phyloP scores from a whole-genome alignment of 2,888 invertebrate species.

The Caenorhabditis sinica region DNA sequence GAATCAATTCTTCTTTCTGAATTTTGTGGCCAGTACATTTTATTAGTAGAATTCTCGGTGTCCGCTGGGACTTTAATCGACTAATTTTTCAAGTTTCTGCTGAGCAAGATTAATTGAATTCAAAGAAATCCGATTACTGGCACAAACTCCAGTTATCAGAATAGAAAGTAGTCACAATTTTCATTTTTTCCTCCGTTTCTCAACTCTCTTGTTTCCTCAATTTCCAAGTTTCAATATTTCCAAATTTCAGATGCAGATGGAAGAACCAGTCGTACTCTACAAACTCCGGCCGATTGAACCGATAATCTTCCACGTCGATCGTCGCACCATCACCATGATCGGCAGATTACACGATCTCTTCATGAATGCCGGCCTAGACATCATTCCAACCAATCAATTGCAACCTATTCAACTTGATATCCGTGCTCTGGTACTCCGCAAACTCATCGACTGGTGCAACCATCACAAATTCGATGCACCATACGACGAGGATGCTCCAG shows the following conservation, averaged over 20 bases:
- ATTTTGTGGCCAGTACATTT: not conserved
- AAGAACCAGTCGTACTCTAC: constrained; percentile 35
- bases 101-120: no score
- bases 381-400: not conserved
- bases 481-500: not conserved
- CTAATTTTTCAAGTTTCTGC: no score
- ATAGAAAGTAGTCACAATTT: no score
- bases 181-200: not conserved
- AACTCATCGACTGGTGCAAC: constrained; percentile 48
- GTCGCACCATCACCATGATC: constrained; percentile 37
- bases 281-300: constrained; percentile 20
- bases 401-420: constrained; percentile 13
- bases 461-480: constrained; percentile 48
- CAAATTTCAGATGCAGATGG: constrained; percentile 26
- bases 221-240: not conserved
- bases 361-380: constrained; percentile 21
- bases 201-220: not conserved
- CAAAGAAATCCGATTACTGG: no score
- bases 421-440: constrained; percentile 8
- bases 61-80: no score
- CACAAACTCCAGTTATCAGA: not conserved
- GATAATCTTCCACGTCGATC: constrained; percentile 15
- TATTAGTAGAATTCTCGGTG: not conserved
- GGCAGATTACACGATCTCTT: constrained; percentile 17
- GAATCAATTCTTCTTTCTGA: not conserved